Percentiles rank a stretch among this genome's conserved stretches.
Evolutionary conservation across 2,797 vertebrate species (phyloP).

Genomic region (Erithacus rubecula): DNA sequence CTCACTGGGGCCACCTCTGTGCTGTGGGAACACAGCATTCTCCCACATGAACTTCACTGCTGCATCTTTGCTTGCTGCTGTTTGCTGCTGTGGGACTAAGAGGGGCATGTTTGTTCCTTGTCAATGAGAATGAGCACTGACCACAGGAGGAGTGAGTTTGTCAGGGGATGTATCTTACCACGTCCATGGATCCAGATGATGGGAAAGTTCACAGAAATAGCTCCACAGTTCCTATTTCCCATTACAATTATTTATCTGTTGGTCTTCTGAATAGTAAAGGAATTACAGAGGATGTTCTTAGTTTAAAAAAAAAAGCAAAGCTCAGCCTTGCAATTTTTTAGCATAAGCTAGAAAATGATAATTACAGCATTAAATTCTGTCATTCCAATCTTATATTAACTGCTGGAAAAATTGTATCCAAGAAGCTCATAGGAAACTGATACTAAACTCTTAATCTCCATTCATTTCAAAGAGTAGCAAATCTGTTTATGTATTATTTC

Average conservation of each 20-base stretch:
- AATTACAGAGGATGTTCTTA: neutral
- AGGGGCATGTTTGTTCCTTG: neutral
- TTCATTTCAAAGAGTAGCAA: neutral
- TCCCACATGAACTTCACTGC: neutral
- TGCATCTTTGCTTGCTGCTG: neutral
- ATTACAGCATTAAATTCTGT: constrained; percentile 18
- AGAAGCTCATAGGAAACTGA: neutral
- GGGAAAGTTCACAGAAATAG: neutral
- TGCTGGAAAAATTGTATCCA: neutral
- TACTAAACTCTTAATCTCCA: neutral
- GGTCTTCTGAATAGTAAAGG: neutral
- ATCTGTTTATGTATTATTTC: neutral
- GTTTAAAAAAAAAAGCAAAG: neutral
- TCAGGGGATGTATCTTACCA: neutral
- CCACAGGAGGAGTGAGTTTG: neutral
- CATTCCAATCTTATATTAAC: neutral
- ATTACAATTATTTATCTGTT: neutral
- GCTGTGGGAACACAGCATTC: neutral
- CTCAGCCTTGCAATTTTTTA: neutral
- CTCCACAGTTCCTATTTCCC: neutral
- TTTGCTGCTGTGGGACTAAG: neutral
- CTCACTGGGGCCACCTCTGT: rapidly evolving
- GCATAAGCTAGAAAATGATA: neutral
- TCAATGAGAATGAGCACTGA: neutral
- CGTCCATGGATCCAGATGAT: neutral